phyloP scores from a whole-genome alignment of 1,140 invertebrate genomes.

The Drosophila parvula region DNA sequence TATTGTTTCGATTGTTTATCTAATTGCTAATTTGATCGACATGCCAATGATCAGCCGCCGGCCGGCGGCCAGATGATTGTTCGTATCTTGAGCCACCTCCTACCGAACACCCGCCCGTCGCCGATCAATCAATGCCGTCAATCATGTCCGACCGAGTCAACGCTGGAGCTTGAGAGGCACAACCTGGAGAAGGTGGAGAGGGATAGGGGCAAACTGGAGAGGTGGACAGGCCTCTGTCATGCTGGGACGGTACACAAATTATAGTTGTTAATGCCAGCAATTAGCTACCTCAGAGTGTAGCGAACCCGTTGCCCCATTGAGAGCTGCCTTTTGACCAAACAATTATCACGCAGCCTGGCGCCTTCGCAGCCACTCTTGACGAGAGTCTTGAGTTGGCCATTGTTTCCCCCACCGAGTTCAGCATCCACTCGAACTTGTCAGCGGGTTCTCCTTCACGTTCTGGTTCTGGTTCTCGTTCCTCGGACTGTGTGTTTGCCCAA shows the following conservation, averaged over 20 bases:
- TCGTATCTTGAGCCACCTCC: constrained; percentile 2
- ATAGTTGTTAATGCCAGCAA: constrained; percentile 20
- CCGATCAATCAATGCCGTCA: constrained; percentile 53
- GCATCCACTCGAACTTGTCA: constrained; percentile 39
- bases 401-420: background rate
- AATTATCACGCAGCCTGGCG: constrained; percentile 58
- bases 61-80: constrained; percentile 37
- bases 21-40: constrained; percentile 53
- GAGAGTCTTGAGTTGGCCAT: constrained; percentile 3
- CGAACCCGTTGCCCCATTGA: constrained; percentile 12
- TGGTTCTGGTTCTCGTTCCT: constrained; percentile 5
- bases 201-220: background rate
- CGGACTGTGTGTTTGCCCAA: constrained; percentile 30
- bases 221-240: constrained; percentile 6
- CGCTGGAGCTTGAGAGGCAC: background rate
- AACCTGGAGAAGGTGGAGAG: background rate
- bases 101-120: constrained; percentile 4
- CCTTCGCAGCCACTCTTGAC: constrained; percentile 6
- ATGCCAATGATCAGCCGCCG: constrained; percentile 40
- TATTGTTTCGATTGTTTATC: constrained; percentile 46
- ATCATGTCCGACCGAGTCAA: constrained; percentile 33
- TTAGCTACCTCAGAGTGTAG: constrained; percentile 23
- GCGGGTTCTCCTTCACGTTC: constrained; percentile 10
- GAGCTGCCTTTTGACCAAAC: constrained; percentile 45
- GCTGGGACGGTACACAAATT: constrained; percentile 1